These are phyloP conservation scores for Smutsia gigantea DNA, from an alignment of 2,797 vertebrate genomes.

Conservation along the genomic window DNA sequence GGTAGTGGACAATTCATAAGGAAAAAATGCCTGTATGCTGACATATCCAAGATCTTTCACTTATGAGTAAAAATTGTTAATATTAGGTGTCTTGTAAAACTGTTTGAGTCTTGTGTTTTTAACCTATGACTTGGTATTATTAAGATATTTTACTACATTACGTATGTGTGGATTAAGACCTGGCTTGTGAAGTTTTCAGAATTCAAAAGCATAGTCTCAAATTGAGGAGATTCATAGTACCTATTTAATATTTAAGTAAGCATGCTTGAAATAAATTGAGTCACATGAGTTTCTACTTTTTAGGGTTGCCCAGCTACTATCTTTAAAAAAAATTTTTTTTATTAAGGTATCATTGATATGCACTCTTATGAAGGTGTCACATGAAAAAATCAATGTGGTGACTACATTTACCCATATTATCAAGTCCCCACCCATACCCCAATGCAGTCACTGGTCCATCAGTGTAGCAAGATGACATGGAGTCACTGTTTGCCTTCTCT, in stretches of 20 bases:
- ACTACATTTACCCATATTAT: too few species aligned
- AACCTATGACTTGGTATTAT: slow-evolving; percentile 4
- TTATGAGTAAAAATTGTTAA: slow-evolving; percentile 24
- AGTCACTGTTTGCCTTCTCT: too few species aligned
- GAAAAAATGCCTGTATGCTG: slow-evolving; percentile 23
- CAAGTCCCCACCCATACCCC: too few species aligned
- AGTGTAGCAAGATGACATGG: too few species aligned
- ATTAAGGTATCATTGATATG: too few species aligned
- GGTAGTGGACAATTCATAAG: slow-evolving; percentile 54
- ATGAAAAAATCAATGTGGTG: too few species aligned
- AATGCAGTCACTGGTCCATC: too few species aligned
- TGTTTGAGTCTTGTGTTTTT: not conserved
- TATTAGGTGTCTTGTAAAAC: not conserved
- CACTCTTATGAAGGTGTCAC: too few species aligned
- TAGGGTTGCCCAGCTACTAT: not conserved
- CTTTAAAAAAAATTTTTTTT: not conserved
- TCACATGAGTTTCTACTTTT: not conserved
- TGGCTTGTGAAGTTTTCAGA: not conserved
- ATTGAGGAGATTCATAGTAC: not conserved
- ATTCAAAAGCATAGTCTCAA: not conserved
- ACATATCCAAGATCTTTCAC: not conserved
- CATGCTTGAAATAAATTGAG: not conserved
- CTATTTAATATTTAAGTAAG: not conserved
- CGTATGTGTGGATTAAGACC: not conserved
- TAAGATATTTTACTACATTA: not conserved